These are phyloP conservation scores for Oreochromis tanganicae DNA, from an alignment of 2,113 vertebrate genomes.

Conservation along the genomic window DNA sequence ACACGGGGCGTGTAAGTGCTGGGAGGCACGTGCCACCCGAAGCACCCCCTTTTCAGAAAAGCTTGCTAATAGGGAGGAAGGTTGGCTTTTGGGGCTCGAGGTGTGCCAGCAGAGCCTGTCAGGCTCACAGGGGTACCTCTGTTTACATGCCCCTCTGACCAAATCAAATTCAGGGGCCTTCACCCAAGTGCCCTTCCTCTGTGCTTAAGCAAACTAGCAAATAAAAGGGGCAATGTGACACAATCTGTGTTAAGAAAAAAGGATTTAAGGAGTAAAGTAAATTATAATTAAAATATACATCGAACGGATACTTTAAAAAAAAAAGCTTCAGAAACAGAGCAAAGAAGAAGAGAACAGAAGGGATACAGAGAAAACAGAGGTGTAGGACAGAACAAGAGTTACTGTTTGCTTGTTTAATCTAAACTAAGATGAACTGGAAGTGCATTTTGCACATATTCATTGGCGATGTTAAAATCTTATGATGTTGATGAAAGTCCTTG, in stretches of 20 bases:
- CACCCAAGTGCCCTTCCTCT: neutral
- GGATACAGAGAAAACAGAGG: neutral
- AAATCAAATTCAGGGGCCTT: neutral
- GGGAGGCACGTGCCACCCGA: conserved; percentile 17
- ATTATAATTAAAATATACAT: neutral
- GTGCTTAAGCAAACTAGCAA: conserved; percentile 7
- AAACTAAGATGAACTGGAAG: neutral
- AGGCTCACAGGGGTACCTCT: neutral
- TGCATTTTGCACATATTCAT: neutral
- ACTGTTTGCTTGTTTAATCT: conserved; percentile 4
- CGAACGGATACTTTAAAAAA: neutral
- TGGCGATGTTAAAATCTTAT: neutral
- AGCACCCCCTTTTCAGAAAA: neutral
- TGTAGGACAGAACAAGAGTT: neutral
- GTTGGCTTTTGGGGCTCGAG: neutral
- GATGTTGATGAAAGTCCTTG: neutral
- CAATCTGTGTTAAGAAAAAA: neutral
- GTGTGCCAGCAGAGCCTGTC: neutral
- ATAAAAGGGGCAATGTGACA: neutral
- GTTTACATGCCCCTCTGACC: conserved; percentile 28
- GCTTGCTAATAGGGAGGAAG: neutral
- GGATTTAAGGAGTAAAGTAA: neutral
- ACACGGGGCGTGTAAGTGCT: neutral
- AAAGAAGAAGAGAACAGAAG: neutral
- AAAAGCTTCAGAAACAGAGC: neutral